Evolutionary conservation across 2,888 invertebrate species (phyloP).

Genomic region (Mythimna loreyi): DNA sequence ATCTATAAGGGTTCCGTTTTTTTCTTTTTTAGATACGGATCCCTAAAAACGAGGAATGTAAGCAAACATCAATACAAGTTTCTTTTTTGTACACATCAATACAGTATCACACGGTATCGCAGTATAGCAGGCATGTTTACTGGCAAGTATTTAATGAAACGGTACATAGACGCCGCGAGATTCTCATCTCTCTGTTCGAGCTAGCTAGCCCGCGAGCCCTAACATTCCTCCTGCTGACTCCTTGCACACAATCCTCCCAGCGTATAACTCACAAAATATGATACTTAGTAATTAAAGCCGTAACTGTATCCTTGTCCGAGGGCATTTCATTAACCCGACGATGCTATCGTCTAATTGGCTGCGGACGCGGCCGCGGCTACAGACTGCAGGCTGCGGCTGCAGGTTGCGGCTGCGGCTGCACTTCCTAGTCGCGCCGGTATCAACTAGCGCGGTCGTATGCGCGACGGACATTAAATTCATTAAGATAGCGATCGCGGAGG

Average conservation of each 20-base stretch:
- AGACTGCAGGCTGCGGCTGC: constrained; percentile 2
- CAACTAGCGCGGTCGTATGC: constrained; percentile 48
- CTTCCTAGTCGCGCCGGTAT: constrained; percentile 52
- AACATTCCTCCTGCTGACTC: constrained; percentile 5
- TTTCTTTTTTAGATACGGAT: too few relatives aligned
- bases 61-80: background rate
- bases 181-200: background rate
- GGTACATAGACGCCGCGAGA: background rate
- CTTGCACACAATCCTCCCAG: constrained; percentile 38
- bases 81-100: too few relatives aligned
- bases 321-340: constrained; percentile 67
- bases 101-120: too few relatives aligned
- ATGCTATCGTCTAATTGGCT: constrained; percentile 64
- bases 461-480: constrained; percentile 51
- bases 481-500: constrained; percentile 57
- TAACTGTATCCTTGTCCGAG: constrained; percentile 54
- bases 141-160: background rate
- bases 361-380: constrained; percentile 30
- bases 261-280: constrained; percentile 62
- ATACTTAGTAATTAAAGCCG: constrained; percentile 61
- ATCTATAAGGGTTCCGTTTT: too few relatives aligned
- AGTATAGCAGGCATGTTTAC: background rate
- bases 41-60: too few relatives aligned
- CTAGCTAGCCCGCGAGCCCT: background rate
- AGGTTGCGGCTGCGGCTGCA: constrained; percentile 15